Evolutionary conservation across 2,113 vertebrate genomes (phyloP).

Genomic region (Sciurus niger): DNA sequence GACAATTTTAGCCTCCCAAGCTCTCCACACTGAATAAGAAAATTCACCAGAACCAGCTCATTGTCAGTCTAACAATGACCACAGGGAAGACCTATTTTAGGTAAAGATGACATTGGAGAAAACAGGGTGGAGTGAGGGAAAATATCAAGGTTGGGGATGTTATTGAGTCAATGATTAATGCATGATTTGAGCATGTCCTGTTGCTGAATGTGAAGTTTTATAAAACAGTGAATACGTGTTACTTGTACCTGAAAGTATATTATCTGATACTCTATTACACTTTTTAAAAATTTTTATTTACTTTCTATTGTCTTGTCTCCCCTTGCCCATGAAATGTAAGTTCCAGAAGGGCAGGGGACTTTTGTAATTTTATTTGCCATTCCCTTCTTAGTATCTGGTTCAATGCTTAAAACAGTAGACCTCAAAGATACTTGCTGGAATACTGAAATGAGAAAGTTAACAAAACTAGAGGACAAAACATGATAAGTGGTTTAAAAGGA

Average conservation of each 20-base stretch:
- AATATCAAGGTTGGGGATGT: not conserved
- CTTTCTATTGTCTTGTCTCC: not conserved
- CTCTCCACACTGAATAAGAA: not conserved
- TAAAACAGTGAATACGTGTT: not conserved
- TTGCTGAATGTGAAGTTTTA: not conserved
- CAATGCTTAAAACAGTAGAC: not conserved
- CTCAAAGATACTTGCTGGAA: not conserved
- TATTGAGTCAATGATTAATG: not conserved
- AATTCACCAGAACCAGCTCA: not conserved
- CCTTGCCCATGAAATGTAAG: not conserved
- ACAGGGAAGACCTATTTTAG: not conserved
- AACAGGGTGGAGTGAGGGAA: not conserved
- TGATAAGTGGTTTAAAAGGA: not conserved
- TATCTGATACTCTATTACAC: not conserved
- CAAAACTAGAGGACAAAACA: not conserved
- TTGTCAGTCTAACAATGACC: not conserved
- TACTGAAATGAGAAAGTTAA: not conserved
- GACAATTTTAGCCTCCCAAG: not conserved
- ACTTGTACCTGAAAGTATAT: not conserved
- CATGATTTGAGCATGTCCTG: not conserved
- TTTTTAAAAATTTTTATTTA: not conserved
- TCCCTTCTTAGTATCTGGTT: not conserved
- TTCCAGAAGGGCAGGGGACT: not conserved
- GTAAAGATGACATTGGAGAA: not conserved
- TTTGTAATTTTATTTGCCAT: not conserved